A percentile compares a stretch with the other conserved stretches of the same genome.
Conservation (phyloP, 2,113 vertebrate genomes). For the Fulica atra region DNA sequence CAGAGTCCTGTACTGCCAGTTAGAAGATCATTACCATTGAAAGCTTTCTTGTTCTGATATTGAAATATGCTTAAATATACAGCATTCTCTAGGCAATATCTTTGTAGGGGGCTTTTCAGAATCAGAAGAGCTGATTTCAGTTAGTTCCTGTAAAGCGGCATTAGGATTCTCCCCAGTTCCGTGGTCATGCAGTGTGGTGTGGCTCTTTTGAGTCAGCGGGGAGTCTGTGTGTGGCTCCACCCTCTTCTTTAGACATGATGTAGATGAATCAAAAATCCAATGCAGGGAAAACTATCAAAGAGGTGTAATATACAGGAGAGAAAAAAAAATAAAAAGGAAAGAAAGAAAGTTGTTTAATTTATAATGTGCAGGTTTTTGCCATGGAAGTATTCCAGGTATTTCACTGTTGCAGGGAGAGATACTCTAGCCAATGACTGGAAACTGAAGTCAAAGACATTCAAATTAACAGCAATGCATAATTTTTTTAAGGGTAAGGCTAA, state of each 20-base stretch:
- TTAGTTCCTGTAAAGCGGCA: background rate
- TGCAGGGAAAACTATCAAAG: background rate
- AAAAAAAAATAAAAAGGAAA: accelerated
- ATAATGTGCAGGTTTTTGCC: background rate
- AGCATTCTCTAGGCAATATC: background rate
- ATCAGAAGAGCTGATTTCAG: background rate
- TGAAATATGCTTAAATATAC: background rate
- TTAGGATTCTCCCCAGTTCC: background rate
- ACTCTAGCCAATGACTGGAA: background rate
- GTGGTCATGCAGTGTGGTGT: background rate
- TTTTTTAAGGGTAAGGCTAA: background rate
- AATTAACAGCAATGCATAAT: background rate
- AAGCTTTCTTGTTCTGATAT: background rate
- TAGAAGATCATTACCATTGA: background rate
- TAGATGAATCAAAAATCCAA: background rate
- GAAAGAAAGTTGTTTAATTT: background rate
- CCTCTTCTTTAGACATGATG: background rate
- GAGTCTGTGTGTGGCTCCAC: background rate
- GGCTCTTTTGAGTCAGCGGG: background rate
- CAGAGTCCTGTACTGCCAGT: background rate
- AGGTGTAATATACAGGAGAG: background rate
- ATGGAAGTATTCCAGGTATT: background rate
- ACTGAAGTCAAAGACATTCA: background rate
- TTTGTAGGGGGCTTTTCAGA: background rate
- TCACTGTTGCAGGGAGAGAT: background rate